Evolutionary conservation across 2,888 invertebrate genomes (phyloP).

Genomic region (Aporophyla lueneburgensis): DNA sequence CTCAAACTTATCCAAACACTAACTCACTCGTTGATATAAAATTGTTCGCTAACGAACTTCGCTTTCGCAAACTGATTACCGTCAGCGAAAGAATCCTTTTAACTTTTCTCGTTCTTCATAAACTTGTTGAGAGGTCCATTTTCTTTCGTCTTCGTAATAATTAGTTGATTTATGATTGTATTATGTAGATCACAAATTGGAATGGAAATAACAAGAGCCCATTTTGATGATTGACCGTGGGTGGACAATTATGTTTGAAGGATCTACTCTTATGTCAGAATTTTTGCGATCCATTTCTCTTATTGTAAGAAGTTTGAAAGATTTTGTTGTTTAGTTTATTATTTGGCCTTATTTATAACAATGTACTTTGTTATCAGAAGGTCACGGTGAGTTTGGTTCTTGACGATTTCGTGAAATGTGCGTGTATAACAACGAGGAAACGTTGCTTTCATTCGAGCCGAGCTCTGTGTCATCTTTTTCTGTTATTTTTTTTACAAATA

Average conservation of each 20-base stretch:
- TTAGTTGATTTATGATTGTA: conserved; percentile 22
- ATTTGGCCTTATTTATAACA: not conserved
- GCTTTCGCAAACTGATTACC: conserved; percentile 42
- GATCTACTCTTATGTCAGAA: not conserved
- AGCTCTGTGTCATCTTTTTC: not conserved
- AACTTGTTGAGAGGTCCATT: conserved; percentile 41
- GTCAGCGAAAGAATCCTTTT: conserved; percentile 44
- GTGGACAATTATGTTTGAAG: not conserved
- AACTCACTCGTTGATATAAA: conserved; percentile 44
- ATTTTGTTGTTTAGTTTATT: not conserved
- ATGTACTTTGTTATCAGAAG: not conserved
- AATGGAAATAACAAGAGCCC: not conserved
- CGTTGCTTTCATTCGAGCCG: not conserved
- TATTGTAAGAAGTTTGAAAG: too few relatives aligned
- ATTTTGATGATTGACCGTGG: not conserved
- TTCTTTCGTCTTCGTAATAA: conserved; percentile 29
- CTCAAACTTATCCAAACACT: conserved; percentile 39
- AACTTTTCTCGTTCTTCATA: conserved; percentile 50
- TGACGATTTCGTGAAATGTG: not conserved
- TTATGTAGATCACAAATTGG: not conserved
- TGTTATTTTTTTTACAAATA: too few relatives aligned
- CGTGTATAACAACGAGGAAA: not conserved
- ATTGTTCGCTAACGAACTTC: conserved; percentile 45
- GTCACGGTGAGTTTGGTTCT: not conserved
- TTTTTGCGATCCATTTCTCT: not conserved